Evolutionary conservation across 2,113 vertebrate species (phyloP).

Genomic region (Thunnus maccoyii): DNA sequence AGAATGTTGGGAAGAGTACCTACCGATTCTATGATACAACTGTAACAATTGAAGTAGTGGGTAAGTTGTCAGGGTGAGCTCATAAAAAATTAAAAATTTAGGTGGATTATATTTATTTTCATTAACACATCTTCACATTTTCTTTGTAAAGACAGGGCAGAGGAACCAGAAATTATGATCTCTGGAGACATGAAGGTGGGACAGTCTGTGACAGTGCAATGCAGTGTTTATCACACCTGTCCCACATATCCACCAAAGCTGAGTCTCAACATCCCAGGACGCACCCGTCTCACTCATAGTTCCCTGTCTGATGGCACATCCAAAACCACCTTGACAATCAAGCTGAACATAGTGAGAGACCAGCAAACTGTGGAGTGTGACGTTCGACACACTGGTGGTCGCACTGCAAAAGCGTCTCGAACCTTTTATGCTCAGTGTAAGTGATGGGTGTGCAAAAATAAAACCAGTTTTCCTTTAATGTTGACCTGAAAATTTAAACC

Average conservation of each 20-base stretch:
- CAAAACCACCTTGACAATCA: slow-evolving; percentile 28
- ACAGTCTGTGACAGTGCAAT: slow-evolving; percentile 57
- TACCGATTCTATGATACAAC: slow-evolving; percentile 68
- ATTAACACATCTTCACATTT: neutral
- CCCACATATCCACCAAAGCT: slow-evolving; percentile 38
- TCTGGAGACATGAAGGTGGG: slow-evolving; percentile 45
- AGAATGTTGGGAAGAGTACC: slow-evolving; percentile 56
- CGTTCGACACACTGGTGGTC: slow-evolving; percentile 4
- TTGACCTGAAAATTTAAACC: neutral
- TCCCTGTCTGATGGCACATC: neutral
- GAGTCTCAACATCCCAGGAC: slow-evolving; percentile 42
- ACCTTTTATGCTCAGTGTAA: slow-evolving; percentile 58
- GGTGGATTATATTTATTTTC: neutral
- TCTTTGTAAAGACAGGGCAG: slow-evolving; percentile 29
- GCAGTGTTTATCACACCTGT: slow-evolving; percentile 66
- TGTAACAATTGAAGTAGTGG: slow-evolving; percentile 54
- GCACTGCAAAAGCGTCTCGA: accelerated
- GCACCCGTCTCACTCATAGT: accelerated
- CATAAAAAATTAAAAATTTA: neutral
- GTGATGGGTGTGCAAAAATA: slow-evolving; percentile 2
- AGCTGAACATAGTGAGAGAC: slow-evolving; percentile 32
- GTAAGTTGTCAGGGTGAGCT: slow-evolving; percentile 41
- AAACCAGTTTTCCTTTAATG: neutral
- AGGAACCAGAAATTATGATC: slow-evolving; percentile 33
- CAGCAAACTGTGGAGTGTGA: slow-evolving; percentile 53